Base-by-base conservation (phyloP, 2,797 vertebrate species). In the Chaetodon trifasciatus region DNA sequence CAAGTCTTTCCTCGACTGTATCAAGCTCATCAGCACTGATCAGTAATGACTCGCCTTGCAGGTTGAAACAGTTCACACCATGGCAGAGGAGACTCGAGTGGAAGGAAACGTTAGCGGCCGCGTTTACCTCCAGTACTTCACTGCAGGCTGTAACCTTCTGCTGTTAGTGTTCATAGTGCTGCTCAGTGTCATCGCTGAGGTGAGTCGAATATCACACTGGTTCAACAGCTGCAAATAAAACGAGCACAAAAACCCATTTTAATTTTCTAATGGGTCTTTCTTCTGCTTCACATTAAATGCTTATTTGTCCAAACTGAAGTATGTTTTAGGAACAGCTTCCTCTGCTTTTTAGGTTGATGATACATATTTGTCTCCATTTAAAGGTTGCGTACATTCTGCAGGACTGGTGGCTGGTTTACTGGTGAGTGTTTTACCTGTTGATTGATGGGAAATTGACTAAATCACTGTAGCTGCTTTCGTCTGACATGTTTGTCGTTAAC, bases 321-420 rank as follows among this genome's bases (percentile, higher is more conserved):
- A n/a, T n/a, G n/a, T n/a, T n/a, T n/a, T n/a, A n/a, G n/a, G n/a
- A n/a, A n/a, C n/a, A n/a, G n/a, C n/a, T n/a, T n/a, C n/a, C n/a
- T n/a, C n/a, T n/a, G n/a, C n/a, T n/a, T 46, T 46, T 46, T 16
- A 46, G 44, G 5, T 0, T 46, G 44, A 46, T 13, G 7, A 53
- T 16, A 0, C 12, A 5, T 37, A n/a, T 68, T 19, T 53, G 7
- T 60, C 49, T 63, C 42, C 23, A 2, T 57, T 39, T 5, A 8
- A 2, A 92, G 91, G 86, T n/a, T 46, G 58, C 94, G 4, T 98
- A 96, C 57, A 89, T 98, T 61, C 89, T 97, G 37, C 97, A 98
- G 87, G 97, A 98, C 82, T 98, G 97, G 97, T 98, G 97, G 97
- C 95, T 98, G 86, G 97, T 97, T 0, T 95, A 96, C 81, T 98